Percentiles rank a stretch among this genome's conserved stretches.
phyloP scores from a whole-genome alignment of 2,888 invertebrate species.

The Julus scanicus region DNA sequence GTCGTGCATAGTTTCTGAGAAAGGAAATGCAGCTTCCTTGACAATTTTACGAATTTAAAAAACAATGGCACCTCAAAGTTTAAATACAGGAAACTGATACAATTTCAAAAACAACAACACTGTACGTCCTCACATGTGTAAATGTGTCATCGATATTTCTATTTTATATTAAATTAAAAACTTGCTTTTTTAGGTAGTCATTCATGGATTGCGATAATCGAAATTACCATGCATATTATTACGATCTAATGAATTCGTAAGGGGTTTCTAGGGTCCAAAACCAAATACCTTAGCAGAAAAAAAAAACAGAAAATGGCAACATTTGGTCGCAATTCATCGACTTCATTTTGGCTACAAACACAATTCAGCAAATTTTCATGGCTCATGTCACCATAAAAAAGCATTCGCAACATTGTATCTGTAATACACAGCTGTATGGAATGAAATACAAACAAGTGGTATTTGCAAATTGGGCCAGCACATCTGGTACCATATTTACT shows the following conservation, averaged over 20 bases:
- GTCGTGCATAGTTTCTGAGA: background rate
- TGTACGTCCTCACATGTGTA: background rate
- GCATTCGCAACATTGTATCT: background rate
- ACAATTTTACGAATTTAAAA: background rate
- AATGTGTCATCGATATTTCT: background rate
- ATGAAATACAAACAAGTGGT: background rate
- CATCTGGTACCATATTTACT: background rate
- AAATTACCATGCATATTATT: too few relatives aligned
- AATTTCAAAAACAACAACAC: background rate
- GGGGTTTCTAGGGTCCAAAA: too few relatives aligned
- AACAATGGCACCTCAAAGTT: background rate
- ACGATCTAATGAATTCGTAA: too few relatives aligned
- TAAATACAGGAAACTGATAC: constrained; percentile 25
- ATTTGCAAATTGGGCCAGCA: background rate
- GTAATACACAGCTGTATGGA: constrained; percentile 14
- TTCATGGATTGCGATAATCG: too few relatives aligned
- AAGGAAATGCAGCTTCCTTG: constrained; percentile 3
- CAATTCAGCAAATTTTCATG: background rate
- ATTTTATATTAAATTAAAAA: too few relatives aligned
- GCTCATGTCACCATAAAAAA: background rate
- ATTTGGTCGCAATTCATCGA: background rate
- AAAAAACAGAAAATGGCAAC: background rate
- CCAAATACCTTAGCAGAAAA: background rate
- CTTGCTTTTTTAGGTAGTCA: too few relatives aligned
- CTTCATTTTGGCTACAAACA: background rate